Percentiles rank a stretch among this genome's conserved stretches.
phyloP scores from a whole-genome alignment of 37 sponge, comb jelly and placozoan genomes.

The Dysidea cf. avara region DNA sequence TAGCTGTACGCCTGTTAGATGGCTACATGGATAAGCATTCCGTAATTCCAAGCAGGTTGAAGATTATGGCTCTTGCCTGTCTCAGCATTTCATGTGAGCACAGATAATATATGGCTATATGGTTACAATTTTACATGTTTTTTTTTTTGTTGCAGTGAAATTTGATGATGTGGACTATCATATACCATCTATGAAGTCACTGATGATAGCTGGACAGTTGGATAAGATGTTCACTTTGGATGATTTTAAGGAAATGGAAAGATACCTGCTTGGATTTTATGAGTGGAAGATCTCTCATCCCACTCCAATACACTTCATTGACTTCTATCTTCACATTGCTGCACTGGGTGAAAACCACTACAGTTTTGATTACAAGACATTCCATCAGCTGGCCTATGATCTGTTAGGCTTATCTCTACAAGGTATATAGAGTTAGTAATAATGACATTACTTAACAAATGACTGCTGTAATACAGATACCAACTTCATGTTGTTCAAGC shows the following conservation, averaged over 20 bases:
- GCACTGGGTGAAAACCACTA: too few species aligned
- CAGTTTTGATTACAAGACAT: too few species aligned
- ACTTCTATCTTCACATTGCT: constrained; percentile 63
- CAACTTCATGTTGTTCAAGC: too few species aligned
- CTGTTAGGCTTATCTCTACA: too few species aligned
- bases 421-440: too few species aligned
- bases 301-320: constrained; percentile 54
- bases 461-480: too few species aligned
- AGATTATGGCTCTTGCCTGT: constrained; percentile 56
- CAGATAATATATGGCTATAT: too few species aligned
- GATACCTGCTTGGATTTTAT: constrained; percentile 55
- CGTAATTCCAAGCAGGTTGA: constrained; percentile 54
- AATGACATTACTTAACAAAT: too few species aligned
- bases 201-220: constrained; percentile 36
- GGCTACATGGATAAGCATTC: constrained; percentile 82
- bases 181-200: constrained; percentile 33
- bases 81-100: constrained; percentile 59
- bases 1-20: constrained; percentile 65
- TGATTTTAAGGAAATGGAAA: constrained; percentile 56
- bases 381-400: too few species aligned
- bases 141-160: constrained; percentile 42
- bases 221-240: too few species aligned
- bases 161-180: constrained; percentile 54
- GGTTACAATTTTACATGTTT: too few species aligned
- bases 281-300: constrained; percentile 57